Evolutionary conservation across 1,140 invertebrate species (phyloP), one percentile per base, ranked within the genome.

Genomic region (Oryctes rhinoceros): DNA sequence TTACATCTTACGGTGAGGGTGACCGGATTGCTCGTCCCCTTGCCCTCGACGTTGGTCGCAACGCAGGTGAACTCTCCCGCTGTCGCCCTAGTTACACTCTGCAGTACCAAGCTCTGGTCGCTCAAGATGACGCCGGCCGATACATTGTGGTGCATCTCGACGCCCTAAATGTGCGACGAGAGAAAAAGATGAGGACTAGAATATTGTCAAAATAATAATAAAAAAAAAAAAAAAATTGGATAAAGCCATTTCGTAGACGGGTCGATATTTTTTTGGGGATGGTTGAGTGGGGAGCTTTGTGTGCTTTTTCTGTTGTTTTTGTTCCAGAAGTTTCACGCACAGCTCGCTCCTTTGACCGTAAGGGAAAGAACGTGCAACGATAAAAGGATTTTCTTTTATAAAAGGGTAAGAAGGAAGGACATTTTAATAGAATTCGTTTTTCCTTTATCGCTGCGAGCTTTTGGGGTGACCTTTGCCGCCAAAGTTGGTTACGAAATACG

Each of bases 11-110:
- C 92, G 83, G 92, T 90, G 80, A 96, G 90, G 75, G 91, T 90
- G 71, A 96, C 94, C 13, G 93, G 91, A 87, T 95, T 95, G 88
- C 94, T 96, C 79, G 91, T 91, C 65, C 94, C 94, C 86, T 93
- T 94, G 65, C 95, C 95, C 86, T 96, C 95, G 76, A 91, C 91
- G 87, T 96, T 96, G 18, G 92, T 92, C 6, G 94, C 95, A 81
- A 94, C 89, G 86, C 95, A 96, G 48, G 93, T 95, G 86, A 96
- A 96, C 84, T 94, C 92, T 1, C 95, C 95, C 4, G 94, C 94
- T 3, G 94, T 93, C 78, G 91, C 90, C 79, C 93, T 89, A n/a
- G 92, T 94, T 67, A 96, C 93, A 79, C 92, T 92, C 86, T 96
- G 95, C 39, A 96, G 91, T 0, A 96, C 94, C 77, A 97, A 88